A percentile compares a stretch with the other conserved stretches of the same genome.
Conservation (phyloP, 1,140 invertebrate genomes). For the Zaprionus nigranus region DNA sequence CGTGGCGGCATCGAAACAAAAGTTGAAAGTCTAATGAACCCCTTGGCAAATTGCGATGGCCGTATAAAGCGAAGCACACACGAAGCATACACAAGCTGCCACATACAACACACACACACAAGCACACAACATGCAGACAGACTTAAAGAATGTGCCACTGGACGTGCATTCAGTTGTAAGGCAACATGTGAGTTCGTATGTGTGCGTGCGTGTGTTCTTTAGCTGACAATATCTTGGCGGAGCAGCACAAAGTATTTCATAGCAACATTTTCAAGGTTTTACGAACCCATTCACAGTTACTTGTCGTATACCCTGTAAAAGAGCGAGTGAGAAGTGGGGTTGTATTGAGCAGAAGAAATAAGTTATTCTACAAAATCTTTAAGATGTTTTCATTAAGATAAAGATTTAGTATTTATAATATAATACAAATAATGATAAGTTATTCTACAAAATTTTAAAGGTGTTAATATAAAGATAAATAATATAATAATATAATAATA, state of each 20-base stretch:
- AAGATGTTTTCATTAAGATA: too few relatives aligned
- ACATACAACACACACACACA: not conserved
- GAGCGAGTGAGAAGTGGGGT: too few relatives aligned
- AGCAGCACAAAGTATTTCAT: conserved; percentile 10
- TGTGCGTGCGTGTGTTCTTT: not conserved
- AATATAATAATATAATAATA: too few relatives aligned
- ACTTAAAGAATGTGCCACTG: conserved; percentile 10
- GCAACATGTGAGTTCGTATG: not conserved
- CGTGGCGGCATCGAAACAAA: conserved; percentile 46
- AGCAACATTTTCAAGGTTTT: conserved; percentile 4
- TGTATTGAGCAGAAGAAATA: too few relatives aligned
- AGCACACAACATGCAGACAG: not conserved
- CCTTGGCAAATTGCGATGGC: conserved; percentile 55
- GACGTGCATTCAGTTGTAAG: conserved; percentile 28
- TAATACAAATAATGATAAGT: too few relatives aligned
- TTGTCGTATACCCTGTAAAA: conserved; percentile 15
- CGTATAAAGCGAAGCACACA: conserved; percentile 53
- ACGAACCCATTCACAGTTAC: conserved; percentile 3
- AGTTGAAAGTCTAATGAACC: conserved; percentile 74
- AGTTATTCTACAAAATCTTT: too few relatives aligned
- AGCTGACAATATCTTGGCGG: conserved; percentile 27
- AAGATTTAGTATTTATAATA: too few relatives aligned
- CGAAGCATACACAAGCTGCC: conserved; percentile 6
- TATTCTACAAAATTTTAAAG: too few relatives aligned
- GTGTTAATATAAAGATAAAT: too few relatives aligned